phyloP scores from a whole-genome alignment of 2,888 invertebrate species.

The Frankliniella intonsa region DNA sequence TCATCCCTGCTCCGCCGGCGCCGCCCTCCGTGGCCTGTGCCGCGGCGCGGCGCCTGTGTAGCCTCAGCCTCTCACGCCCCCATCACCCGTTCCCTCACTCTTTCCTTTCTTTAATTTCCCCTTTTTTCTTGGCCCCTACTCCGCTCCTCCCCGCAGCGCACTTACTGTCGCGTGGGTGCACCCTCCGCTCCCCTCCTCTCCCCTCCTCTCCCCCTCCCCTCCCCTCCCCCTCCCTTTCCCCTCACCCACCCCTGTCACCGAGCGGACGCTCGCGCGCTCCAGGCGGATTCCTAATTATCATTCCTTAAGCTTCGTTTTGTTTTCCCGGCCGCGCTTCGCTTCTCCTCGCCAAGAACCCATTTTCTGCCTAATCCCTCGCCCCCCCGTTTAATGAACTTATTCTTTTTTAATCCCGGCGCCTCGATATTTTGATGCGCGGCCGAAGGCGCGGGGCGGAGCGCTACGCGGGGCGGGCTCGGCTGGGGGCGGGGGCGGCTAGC shows the following conservation, averaged over 20 bases:
- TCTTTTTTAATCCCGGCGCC: constrained; percentile 10
- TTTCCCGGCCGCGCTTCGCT: not conserved
- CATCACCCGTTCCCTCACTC: too few species aligned
- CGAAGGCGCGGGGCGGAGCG: not conserved
- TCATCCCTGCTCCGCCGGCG: not conserved
- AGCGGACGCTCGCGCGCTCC: not conserved
- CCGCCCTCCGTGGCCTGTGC: too few species aligned
- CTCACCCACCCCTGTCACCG: constrained; percentile 21
- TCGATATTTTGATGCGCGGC: not conserved
- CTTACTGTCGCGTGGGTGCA: not conserved
- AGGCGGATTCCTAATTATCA: constrained; percentile 19
- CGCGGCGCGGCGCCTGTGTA: too few species aligned
- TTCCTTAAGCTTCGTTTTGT: constrained; percentile 25
- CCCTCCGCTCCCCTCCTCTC: not conserved
- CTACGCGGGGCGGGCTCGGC: not conserved
- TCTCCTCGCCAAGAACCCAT: not conserved
- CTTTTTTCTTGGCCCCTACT: constrained; percentile 8
- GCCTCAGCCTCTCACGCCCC: too few species aligned
- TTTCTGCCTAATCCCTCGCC: constrained; percentile 26
- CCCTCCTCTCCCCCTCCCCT: not conserved
- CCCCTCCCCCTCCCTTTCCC: not conserved
- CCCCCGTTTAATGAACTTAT: constrained; percentile 24
- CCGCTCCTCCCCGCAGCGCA: not conserved
- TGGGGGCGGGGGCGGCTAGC: not conserved
- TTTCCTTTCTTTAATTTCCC: not conserved